Conservation (phyloP, 2,888 invertebrate species). For the Danaus chrysippus region DNA sequence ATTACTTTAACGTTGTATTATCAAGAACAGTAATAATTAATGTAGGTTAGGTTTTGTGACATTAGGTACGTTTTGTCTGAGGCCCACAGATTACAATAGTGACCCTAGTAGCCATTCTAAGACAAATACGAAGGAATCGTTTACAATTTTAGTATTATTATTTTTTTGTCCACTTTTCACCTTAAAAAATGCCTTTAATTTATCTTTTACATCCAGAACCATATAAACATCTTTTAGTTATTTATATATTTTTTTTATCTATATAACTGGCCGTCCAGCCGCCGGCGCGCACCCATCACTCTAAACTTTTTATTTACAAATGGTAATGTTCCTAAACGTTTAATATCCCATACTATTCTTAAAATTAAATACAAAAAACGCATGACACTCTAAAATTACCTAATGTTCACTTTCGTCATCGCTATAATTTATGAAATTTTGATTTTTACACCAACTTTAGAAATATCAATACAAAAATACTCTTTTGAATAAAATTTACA, state of each 20-base stretch:
- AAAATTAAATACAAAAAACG: conserved; percentile 81
- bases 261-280: conserved; percentile 62
- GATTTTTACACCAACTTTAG: conserved; percentile 80
- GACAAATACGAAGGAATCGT: conserved; percentile 76
- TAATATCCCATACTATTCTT: conserved; percentile 81
- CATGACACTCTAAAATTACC: conserved; percentile 77
- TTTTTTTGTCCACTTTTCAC: conserved; percentile 61
- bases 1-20: conserved; percentile 74
- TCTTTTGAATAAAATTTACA: conserved; percentile 79
- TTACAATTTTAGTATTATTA: conserved; percentile 42
- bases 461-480: conserved; percentile 81
- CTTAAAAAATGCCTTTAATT: conserved; percentile 71
- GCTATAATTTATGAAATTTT: conserved; percentile 80
- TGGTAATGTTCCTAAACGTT: conserved; percentile 85
- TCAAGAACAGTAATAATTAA: conserved; percentile 76
- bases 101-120: conserved; percentile 69
- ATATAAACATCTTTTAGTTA: conserved; percentile 80
- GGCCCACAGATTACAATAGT: conserved; percentile 78
- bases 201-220: conserved; percentile 78
- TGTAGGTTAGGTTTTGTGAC: conserved; percentile 70
- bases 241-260: conserved; percentile 78
- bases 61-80: conserved; percentile 64
- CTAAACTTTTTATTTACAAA: conserved; percentile 81
- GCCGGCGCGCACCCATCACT: conserved; percentile 52
- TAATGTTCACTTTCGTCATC: conserved; percentile 73